Base-by-base conservation (phyloP, 2,888 invertebrate genomes). In the Agrypnus murinus region DNA sequence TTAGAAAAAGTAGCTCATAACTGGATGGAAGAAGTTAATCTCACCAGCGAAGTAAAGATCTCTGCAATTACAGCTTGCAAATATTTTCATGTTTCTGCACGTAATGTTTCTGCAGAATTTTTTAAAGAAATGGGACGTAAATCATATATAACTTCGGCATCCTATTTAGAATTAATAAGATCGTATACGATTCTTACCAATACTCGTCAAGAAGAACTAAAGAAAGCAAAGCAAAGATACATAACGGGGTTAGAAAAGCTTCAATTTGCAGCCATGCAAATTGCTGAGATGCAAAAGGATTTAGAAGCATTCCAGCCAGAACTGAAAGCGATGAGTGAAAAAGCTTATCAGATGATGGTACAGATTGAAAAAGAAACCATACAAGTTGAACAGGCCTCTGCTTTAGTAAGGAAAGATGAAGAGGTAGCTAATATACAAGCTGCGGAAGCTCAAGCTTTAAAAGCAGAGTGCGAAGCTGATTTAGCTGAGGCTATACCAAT, bases 381-480 rank as follows among this genome's bases (percentile, higher is more conserved):
- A 7, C 91, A 91, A 66, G 96, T 96, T 0, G 95, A 94, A 82
- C 90, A 90, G 79, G 93, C 94, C 4, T 93, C 94, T 0, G 89
- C 90, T 59, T 88, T 92, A 79, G 96, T 97, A 0, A 92, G 92
- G 81, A 91, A 92, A 78, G 97, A 97, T 81, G 97, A 97, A 87
- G 92, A 92, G 81, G 90, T 93, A 8, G 97, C 96, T 3, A 96
- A 95, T 80, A 90, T 91, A 59, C 95, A 97, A 86, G 97, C 97
- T 0, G 92, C 93, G 36, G 91, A 92, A 25, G 93, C 97, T 0
- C 92, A 94, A 83, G 92, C 91, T 55, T 86, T 97, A 32, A 96
- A 96, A 85, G 89, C 89, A 75, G 98, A 98, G 83, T 98, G 97
- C 84, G 96, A 97, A 87, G 93, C 94, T 67, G 97, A 98, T 86